These are phyloP conservation scores for Amazona vittata DNA, from an alignment of 2,113 vertebrate species.

Conservation along the genomic window DNA sequence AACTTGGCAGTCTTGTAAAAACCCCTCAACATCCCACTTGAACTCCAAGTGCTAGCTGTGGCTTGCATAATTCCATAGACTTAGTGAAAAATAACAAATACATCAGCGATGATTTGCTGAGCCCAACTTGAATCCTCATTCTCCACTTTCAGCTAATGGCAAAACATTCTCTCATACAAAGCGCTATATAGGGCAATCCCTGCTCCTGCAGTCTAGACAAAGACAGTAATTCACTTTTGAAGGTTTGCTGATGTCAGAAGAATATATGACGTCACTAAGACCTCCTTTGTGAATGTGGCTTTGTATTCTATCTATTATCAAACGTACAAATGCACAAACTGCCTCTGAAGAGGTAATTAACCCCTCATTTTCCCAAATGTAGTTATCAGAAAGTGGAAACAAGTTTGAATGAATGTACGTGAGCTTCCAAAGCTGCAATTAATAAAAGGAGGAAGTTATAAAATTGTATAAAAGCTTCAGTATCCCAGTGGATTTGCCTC, in stretches of 20 bases:
- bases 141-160: conserved; percentile 4
- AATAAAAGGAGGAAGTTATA: background rate
- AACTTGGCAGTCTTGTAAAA: background rate
- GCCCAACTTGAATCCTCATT: background rate
- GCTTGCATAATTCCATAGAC: background rate
- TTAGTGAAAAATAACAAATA: background rate
- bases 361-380: background rate
- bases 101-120: background rate
- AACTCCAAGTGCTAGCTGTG: background rate
- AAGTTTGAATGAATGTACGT: background rate
- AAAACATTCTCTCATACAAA: conserved; percentile 5
- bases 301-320: conserved; percentile 54
- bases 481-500: background rate
- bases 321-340: background rate
- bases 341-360: conserved; percentile 38
- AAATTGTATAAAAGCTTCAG: background rate
- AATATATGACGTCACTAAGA: conserved; percentile 46
- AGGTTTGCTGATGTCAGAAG: conserved; percentile 59
- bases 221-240: conserved; percentile 68
- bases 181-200: background rate
- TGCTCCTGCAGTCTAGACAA: conserved; percentile 60
- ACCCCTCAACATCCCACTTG: background rate
- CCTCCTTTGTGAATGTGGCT: conserved; percentile 57
- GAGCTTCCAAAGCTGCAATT: accelerated
- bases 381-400: background rate